Percentiles rank a stretch among this genome's conserved stretches.
phyloP scores from a whole-genome alignment of 2,797 vertebrate genomes.

The Ataeniobius toweri region DNA sequence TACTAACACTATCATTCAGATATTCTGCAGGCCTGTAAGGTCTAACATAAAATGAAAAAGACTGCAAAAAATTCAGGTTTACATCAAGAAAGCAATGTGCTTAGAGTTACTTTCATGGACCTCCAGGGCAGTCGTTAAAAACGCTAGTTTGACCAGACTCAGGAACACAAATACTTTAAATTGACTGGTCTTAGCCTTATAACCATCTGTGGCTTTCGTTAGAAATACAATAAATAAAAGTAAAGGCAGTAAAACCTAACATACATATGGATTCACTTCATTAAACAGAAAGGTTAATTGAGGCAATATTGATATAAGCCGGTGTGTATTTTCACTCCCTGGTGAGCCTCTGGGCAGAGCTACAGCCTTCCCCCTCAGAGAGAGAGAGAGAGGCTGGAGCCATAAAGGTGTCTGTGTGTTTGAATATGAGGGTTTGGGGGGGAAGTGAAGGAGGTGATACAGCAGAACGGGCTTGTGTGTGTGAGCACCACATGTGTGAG shows the following conservation, averaged over 20 bases:
- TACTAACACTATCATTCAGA: constrained; percentile 35
- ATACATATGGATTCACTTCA: constrained; percentile 54
- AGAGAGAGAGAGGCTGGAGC: constrained; percentile 42
- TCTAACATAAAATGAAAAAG: constrained; percentile 38
- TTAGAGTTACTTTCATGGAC: constrained; percentile 50
- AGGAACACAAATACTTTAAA: constrained; percentile 67
- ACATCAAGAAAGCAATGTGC: constrained; percentile 46
- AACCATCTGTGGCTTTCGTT: constrained; percentile 66
- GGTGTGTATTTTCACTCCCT: constrained; percentile 57
- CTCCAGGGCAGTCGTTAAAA: constrained; percentile 57
- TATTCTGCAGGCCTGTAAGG: constrained; percentile 28
- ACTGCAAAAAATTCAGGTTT: constrained; percentile 41
- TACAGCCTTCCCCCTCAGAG: constrained; percentile 31
- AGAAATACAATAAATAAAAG: constrained; percentile 75
- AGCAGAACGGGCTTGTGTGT: constrained; percentile 43
- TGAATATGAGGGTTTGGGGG: constrained; percentile 34
- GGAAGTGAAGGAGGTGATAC: constrained; percentile 43
- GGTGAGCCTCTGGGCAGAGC: constrained; percentile 54
- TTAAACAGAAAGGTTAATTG: constrained; percentile 67
- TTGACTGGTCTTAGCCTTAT: constrained; percentile 52
- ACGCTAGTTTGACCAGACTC: constrained; percentile 45
- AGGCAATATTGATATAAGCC: constrained; percentile 58
- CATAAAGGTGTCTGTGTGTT: constrained; percentile 56
- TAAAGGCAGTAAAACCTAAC: constrained; percentile 56
- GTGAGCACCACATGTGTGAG: constrained; percentile 25